Percentiles rank a stretch among this genome's conserved stretches.
phyloP scores from a whole-genome alignment of 2,113 vertebrate species.

The Tor tambroides region DNA sequence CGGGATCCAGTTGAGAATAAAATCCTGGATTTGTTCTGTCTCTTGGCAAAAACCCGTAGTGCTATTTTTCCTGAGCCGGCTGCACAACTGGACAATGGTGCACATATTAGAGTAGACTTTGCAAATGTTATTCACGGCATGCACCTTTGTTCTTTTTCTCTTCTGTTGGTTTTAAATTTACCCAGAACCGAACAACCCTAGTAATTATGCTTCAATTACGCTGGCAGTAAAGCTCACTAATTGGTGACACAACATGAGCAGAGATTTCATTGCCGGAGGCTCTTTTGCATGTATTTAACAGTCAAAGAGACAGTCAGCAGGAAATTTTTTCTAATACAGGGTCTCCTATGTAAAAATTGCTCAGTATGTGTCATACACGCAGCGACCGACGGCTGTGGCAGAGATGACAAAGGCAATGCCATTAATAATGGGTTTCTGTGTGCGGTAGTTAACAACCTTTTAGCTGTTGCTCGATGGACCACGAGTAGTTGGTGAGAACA shows the following conservation, averaged over 20 bases:
- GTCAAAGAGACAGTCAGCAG: conserved; percentile 21
- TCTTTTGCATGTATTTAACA: conserved; percentile 29
- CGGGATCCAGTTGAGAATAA: background rate
- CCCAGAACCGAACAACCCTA: background rate
- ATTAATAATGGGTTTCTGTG: conserved; percentile 48
- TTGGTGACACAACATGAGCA: conserved; percentile 17
- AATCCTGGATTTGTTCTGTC: conserved; percentile 11
- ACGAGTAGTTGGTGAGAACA: conserved; percentile 38
- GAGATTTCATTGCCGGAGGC: conserved; percentile 21
- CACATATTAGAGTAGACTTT: background rate
- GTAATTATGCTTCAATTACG: conserved; percentile 39
- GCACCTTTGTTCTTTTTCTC: conserved; percentile 21
- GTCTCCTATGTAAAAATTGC: conserved; percentile 20
- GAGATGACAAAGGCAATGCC: background rate
- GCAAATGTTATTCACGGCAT: conserved; percentile 3
- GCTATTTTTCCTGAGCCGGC: background rate
- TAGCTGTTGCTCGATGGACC: conserved; percentile 40
- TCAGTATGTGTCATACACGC: background rate
- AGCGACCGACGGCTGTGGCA: background rate
- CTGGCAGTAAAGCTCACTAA: conserved; percentile 39
- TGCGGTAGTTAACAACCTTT: conserved; percentile 37
- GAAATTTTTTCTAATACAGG: background rate
- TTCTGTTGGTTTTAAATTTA: conserved; percentile 22
- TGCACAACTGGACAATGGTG: background rate
- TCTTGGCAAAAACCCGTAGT: background rate